Conservation (phyloP, 1,140 invertebrate species). For the Rhyacophila brunnea region DNA sequence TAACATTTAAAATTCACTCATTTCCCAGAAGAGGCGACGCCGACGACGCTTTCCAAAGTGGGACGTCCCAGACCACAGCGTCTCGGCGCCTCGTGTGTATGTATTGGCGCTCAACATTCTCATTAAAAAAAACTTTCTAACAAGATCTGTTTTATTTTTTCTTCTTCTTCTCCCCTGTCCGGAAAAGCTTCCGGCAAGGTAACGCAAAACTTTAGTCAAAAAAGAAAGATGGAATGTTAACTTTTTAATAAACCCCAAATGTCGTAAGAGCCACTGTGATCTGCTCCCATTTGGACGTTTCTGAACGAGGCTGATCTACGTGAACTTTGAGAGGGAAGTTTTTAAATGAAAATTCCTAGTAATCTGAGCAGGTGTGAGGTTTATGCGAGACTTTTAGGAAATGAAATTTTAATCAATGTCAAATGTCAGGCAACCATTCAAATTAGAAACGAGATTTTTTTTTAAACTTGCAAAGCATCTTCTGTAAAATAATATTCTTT, state of each 20-base stretch:
- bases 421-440: slow-evolving; percentile 29
- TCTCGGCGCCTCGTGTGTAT: not conserved
- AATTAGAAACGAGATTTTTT: slow-evolving; percentile 22
- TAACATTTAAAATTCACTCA: slow-evolving; percentile 33
- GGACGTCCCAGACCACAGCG: not conserved
- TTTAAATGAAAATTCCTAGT: slow-evolving; percentile 36
- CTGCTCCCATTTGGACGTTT: not conserved
- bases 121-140: slow-evolving; percentile 35
- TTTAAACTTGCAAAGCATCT: too few relatives aligned
- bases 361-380: slow-evolving; percentile 32
- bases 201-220: slow-evolving; percentile 16
- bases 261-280: slow-evolving; percentile 13
- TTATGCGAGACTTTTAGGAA: slow-evolving; percentile 20
- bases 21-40: slow-evolving; percentile 5
- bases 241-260: slow-evolving; percentile 16
- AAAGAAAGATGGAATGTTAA: slow-evolving; percentile 32
- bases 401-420: slow-evolving; percentile 38
- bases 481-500: too few relatives aligned
- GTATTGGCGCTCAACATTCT: slow-evolving; percentile 25
- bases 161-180: not conserved
- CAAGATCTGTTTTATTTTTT: slow-evolving; percentile 35
- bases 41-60: not conserved
- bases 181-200: slow-evolving; percentile 19
- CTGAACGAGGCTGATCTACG: not conserved
- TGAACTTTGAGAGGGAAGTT: slow-evolving; percentile 27